Conservation (phyloP, 2,797 vertebrate species). For the Danio aesculapii region DNA sequence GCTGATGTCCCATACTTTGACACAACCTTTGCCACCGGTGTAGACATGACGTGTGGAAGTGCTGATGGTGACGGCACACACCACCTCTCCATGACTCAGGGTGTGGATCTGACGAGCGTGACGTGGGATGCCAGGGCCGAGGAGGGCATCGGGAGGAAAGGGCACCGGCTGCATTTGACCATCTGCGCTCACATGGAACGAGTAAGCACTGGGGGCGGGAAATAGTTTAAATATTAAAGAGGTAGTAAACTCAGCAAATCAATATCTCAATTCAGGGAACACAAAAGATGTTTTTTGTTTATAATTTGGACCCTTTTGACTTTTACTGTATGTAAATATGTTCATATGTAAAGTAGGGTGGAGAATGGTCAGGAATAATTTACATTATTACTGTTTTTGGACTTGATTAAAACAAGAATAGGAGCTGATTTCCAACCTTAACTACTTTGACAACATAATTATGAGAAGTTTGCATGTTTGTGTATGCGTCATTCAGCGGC, state of each 20-base stretch:
- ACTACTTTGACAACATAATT: constrained; percentile 27
- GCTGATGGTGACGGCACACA: constrained; percentile 95
- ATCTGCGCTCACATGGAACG: constrained; percentile 84
- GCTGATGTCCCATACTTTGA: constrained; percentile 99
- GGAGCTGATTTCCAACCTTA: neutral
- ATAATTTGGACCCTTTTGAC: neutral
- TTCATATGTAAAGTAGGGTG: neutral
- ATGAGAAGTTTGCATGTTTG: neutral
- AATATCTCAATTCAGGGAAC: neutral
- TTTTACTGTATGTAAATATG: neutral
- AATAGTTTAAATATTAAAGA: neutral
- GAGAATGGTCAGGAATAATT: neutral
- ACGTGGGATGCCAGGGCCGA: constrained; percentile 84
- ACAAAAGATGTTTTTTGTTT: neutral
- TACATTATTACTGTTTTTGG: neutral
- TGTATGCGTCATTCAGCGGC: constrained; percentile 4
- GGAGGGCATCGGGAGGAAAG: constrained; percentile 84
- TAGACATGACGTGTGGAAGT: constrained; percentile 95
- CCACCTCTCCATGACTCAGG: constrained; percentile 84
- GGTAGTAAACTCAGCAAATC: neutral
- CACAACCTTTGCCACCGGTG: constrained; percentile 94
- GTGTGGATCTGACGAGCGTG: constrained; percentile 87
- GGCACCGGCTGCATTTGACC: constrained; percentile 87
- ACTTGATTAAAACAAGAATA: constrained; percentile 1
- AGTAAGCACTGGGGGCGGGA: constrained; percentile 76